Base-by-base conservation (phyloP, 2,888 invertebrate genomes). In the Peribatodes rhomboidaria region DNA sequence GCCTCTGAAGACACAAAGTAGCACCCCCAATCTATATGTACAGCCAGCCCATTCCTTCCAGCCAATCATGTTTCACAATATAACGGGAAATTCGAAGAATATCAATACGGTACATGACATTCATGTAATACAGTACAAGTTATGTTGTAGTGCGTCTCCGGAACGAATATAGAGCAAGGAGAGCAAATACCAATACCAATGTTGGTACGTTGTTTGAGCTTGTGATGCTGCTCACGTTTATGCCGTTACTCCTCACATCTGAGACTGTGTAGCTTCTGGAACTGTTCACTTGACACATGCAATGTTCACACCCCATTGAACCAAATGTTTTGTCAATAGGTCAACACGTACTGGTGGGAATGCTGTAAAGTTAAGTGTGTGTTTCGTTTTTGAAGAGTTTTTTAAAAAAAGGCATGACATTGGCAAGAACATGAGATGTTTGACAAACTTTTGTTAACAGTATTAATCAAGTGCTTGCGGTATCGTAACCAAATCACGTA, bases 11-110 rank as follows among this genome's bases (percentile, higher is more conserved):
- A 22, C 22, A n/a, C 1, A 22, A 8, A 8, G 62, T 53, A 57
- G 39, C 14, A 10, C 14, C 53, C 67, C 61, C 57, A 50, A 49
- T 69, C 57, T 67, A 42, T 69, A 69, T 69, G 69, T 64, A 62
- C 58, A 59, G 31, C 61, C 27, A 27, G 27, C 46, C 37, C 67
- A 64, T 42, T 39, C 18, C 53, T 44, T 60, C 54, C 37, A 61
- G 22, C 53, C 61, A 67, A 67, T 67, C 61, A 22, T 57, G 57
- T 46, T 47, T 59, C 61, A 69, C 66, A 66, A 58, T 65, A 49
- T 53, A 62, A 52, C 58, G 55, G 41, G 57, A 53, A 57, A 44
- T 57, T 52, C 39, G 46, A 31, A 14, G 46, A 63, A 63, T 63
- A 63, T 57, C 62, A 63, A 63, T 63, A 63, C 53, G 8, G 47